These are phyloP conservation scores for Enteromius paludinosus DNA, from an alignment of 2,797 vertebrate species.

Conservation along the genomic window DNA sequence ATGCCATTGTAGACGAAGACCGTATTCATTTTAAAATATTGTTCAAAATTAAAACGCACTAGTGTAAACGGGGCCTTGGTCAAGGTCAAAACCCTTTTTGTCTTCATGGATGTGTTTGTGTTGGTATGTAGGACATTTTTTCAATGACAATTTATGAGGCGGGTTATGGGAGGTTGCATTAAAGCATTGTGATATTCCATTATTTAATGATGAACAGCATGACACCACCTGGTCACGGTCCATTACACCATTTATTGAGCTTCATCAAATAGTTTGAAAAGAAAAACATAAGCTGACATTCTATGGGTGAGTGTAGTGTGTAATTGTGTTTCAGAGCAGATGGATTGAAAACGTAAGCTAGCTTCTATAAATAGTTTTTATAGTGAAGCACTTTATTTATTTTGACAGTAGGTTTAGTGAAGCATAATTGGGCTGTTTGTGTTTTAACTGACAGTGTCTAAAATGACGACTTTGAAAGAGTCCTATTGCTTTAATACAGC, in stretches of 20 bases:
- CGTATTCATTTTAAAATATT: too few relatives aligned
- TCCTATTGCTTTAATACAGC: not conserved
- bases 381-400: constrained; percentile 29
- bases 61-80: too few relatives aligned
- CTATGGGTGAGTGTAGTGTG: constrained; percentile 46
- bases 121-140: constrained; percentile 29
- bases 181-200: constrained; percentile 34
- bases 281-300: constrained; percentile 52
- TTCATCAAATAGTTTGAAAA: constrained; percentile 46
- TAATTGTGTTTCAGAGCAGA: constrained; percentile 56
- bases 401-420: constrained; percentile 41
- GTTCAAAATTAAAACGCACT: too few relatives aligned
- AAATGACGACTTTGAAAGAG: not conserved
- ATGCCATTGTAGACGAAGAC: too few relatives aligned
- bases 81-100: not conserved
- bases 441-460: constrained; percentile 13
- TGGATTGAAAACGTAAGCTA: constrained; percentile 38
- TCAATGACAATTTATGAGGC: constrained; percentile 37
- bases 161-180: constrained; percentile 40
- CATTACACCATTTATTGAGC: constrained; percentile 50
- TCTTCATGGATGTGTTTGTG: constrained; percentile 28
- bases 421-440: constrained; percentile 15
- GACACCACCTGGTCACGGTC: constrained; percentile 46
- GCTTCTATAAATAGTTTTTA: constrained; percentile 30
- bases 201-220: constrained; percentile 47